These are phyloP conservation scores for Melanerpes aurifrons DNA, from an alignment of 2,113 vertebrate species.

Conservation along the genomic window DNA sequence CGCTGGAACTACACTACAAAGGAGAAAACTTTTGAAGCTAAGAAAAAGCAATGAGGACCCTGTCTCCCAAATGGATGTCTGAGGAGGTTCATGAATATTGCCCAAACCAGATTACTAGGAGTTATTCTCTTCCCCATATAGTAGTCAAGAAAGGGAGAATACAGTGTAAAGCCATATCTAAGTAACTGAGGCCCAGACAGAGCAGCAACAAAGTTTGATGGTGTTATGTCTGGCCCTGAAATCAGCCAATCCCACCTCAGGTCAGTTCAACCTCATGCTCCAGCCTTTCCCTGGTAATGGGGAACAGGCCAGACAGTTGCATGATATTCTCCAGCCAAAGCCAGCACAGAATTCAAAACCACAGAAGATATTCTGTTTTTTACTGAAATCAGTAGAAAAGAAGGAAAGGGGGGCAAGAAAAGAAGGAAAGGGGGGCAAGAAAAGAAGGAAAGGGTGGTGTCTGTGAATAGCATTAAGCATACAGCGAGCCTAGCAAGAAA, in stretches of 20 bases:
- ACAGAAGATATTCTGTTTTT: not conserved
- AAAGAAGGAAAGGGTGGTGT: not conserved
- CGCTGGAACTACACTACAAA: not conserved
- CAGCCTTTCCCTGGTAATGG: not conserved
- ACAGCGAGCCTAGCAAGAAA: not conserved
- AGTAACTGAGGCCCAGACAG: not conserved
- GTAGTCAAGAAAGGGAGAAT: not conserved
- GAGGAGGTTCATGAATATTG: not conserved
- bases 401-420: not conserved
- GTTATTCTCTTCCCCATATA: not conserved
- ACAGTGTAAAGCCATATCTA: not conserved
- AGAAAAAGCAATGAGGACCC: not conserved
- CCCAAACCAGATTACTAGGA: not conserved
- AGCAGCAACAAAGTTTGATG: not conserved
- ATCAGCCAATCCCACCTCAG: not conserved
- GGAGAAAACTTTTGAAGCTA: not conserved
- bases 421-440: not conserved
- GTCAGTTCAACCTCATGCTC: not conserved
- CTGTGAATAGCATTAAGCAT: not conserved
- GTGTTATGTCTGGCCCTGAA: not conserved
- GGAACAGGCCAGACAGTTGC: not conserved
- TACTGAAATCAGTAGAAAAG: not conserved
- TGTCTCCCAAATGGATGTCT: rapidly evolving
- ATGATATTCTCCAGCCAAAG: not conserved
- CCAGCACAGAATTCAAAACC: not conserved